These are phyloP conservation scores for Muraenolepis orangiensis DNA, from an alignment of 2,797 vertebrate species.

Conservation along the genomic window DNA sequence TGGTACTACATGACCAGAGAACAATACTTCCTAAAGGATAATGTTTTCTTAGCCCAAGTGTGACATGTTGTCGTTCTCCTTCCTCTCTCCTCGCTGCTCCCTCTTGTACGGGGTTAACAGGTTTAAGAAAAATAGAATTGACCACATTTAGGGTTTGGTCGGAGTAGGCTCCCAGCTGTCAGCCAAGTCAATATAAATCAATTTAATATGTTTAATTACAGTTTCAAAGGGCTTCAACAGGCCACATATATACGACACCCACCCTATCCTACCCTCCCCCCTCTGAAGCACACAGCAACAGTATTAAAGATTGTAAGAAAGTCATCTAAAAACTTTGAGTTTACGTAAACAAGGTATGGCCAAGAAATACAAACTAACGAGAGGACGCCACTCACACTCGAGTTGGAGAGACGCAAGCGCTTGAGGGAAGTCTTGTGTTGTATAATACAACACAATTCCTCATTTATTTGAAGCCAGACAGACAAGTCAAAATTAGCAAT, in stretches of 20 bases:
- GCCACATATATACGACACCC: no score
- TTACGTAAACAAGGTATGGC: background rate
- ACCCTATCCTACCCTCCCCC: no score
- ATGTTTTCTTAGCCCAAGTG: background rate
- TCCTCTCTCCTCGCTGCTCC: conserved; percentile 29
- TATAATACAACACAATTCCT: conserved; percentile 50
- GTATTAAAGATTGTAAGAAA: background rate
- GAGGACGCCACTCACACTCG: background rate
- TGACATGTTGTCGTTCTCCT: background rate
- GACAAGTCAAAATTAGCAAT: conserved; percentile 26
- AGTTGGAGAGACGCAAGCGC: conserved; percentile 33
- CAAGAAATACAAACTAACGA: background rate
- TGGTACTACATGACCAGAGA: no score
- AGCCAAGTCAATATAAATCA: no score
- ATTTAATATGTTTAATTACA: no score
- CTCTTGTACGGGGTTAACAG: conserved; percentile 42
- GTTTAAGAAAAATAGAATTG: conserved; percentile 37
- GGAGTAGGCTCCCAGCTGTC: conserved; percentile 48
- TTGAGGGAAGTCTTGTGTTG: conserved; percentile 32
- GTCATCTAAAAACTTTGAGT: background rate
- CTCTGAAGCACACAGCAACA: no score
- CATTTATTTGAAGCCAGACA: conserved; percentile 25
- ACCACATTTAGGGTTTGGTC: conserved; percentile 45
- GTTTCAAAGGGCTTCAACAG: no score
- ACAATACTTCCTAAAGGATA: background rate